Evolutionary conservation across 2,113 vertebrate species (phyloP).

Genomic region (Siphamia tubifer): DNA sequence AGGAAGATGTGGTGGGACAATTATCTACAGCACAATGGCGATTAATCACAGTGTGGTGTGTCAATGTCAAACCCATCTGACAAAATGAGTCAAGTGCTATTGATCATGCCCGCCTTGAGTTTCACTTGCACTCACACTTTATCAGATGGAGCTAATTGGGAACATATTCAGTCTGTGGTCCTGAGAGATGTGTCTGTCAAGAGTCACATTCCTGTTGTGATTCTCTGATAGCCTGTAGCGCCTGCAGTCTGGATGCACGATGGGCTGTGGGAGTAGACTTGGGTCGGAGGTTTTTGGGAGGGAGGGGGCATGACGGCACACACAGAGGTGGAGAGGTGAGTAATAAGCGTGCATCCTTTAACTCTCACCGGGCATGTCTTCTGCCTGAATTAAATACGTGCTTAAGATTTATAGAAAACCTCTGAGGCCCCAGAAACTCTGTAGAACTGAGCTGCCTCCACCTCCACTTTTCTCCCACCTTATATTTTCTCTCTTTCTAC

Average conservation of each 20-base stretch:
- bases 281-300: not conserved
- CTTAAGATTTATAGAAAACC: constrained; percentile 56
- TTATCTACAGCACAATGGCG: constrained; percentile 51
- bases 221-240: constrained; percentile 69
- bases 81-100: constrained; percentile 67
- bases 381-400: constrained; percentile 66
- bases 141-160: constrained; percentile 78
- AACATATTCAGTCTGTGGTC: constrained; percentile 73
- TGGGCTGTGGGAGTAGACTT: constrained; percentile 30
- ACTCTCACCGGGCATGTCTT: constrained; percentile 28
- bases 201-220: constrained; percentile 75
- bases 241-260: constrained; percentile 59
- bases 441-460: constrained; percentile 1
- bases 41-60: constrained; percentile 64
- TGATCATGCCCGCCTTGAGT: constrained; percentile 71
- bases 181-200: constrained; percentile 74
- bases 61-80: constrained; percentile 63
- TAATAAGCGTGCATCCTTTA: constrained; percentile 65
- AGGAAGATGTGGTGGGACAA: constrained; percentile 67
- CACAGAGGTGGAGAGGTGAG: constrained; percentile 52
- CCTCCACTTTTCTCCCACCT: not conserved
- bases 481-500: constrained; percentile 28
- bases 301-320: constrained; percentile 18
- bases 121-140: constrained; percentile 76
- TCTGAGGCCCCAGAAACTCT: constrained; percentile 28